Base-by-base conservation (phyloP, 1,140 invertebrate genomes). In the Cepaea nemoralis region DNA sequence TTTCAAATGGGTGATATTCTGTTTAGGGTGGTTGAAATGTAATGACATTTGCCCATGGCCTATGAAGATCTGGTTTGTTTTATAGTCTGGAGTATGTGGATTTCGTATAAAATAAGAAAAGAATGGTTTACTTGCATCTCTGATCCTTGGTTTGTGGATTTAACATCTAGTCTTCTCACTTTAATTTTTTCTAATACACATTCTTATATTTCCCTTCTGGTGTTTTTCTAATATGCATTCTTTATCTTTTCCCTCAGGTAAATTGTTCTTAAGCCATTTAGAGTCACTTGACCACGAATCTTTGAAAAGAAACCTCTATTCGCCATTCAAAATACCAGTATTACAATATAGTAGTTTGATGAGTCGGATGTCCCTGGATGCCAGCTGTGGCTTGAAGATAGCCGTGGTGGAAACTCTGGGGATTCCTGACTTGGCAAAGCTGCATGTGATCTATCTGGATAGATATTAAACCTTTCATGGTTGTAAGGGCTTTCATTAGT, bases 261-360 rank as follows among this genome's bases (percentile, higher is more conserved):
- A 63, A 31, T 12, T 63, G 16, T 63, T 63, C 27, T 10, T 63
- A 5, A 63, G 59, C 33, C 27, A 63, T 27, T 63, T 63, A 12
- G 59, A 63, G 16, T 63, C 59, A 63, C 59, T 63, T 31, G 59
- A 63, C 59, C 59, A 63, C 22, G 59, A 63, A 2, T 63, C 59
- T 10, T 27, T 63, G 59, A 27, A 22, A 63, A 27, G 59, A 63
- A 63, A 63, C 59, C n/a, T 63, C 5, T 19, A 31, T 31, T 63
- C 59, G 2, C 59, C 5, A 31, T 63, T 63, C 33, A 63, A 31
- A 31, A 31, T 63, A 63, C 59, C 59, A 27, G 22, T 63, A 5
- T 6, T 3, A 3, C 0, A 5, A 31, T n/a, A 63, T 22, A 27
- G 1, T 27, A 16, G 59, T 63, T 63, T 6, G 10, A 2, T 63